A percentile compares a stretch with the other conserved stretches of the same genome.
Evolutionary conservation across 2,888 invertebrate genomes (phyloP).

Genomic region (Melolontha melolontha): DNA sequence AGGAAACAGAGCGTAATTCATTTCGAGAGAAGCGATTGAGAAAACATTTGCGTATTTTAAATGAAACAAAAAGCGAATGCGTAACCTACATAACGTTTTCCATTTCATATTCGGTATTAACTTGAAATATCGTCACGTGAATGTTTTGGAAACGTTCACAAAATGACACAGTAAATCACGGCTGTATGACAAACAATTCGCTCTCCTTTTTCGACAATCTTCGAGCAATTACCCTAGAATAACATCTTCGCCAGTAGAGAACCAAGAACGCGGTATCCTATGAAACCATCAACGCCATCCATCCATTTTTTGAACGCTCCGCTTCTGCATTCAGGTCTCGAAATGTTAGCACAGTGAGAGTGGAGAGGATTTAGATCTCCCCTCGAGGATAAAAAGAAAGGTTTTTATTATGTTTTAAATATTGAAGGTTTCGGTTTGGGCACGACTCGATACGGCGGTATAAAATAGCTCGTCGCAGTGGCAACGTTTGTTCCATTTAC

Average conservation of each 20-base stretch:
- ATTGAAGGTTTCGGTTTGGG: conserved; percentile 52
- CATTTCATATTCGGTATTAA: conserved; percentile 25
- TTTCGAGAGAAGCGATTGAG: background rate
- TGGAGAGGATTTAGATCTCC: conserved; percentile 52
- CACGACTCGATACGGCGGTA: conserved; percentile 43
- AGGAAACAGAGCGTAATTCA: background rate
- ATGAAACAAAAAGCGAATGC: conserved; percentile 18
- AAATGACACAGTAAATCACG: conserved; percentile 39
- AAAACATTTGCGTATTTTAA: background rate
- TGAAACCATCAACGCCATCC: background rate
- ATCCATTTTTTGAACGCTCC: conserved; percentile 37
- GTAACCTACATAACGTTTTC: conserved; percentile 22
- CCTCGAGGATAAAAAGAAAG: conserved; percentile 50
- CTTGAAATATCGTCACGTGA: conserved; percentile 34
- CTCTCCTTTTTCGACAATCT: conserved; percentile 32
- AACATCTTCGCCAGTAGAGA: background rate
- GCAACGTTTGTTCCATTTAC: conserved; percentile 39
- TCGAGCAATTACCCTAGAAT: conserved; percentile 39
- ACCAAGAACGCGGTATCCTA: too few species aligned
- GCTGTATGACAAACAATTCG: conserved; percentile 31
- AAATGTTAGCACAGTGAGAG: conserved; percentile 52
- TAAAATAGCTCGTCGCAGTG: conserved; percentile 39
- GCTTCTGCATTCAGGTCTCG: conserved; percentile 54
- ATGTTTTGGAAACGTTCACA: conserved; percentile 24
- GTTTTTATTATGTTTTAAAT: conserved; percentile 58